A percentile compares a stretch with the other conserved stretches of the same genome.
Evolutionary conservation across 1,140 invertebrate species (phyloP).

Genomic region (Diachasma alloeum): DNA sequence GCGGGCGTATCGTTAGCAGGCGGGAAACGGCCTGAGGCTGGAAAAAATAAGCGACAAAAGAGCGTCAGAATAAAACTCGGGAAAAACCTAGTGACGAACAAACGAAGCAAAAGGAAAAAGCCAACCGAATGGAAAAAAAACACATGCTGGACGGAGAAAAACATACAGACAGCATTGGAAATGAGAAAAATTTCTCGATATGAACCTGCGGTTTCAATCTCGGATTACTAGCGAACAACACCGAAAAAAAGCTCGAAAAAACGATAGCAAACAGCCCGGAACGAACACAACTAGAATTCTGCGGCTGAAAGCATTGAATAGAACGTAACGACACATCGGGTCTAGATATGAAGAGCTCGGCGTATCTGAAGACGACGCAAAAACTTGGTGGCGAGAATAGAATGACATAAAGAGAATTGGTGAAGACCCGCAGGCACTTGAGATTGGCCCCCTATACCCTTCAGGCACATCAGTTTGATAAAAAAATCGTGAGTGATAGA

Average conservation of each 20-base stretch:
- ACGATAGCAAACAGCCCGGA: not conserved
- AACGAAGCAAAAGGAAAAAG: not conserved
- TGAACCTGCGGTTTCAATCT: not conserved
- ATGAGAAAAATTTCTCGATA: slow-evolving; percentile 1
- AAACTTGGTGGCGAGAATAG: not conserved
- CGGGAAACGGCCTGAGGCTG: not conserved
- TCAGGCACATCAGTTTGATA: not conserved
- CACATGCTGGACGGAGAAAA: not conserved
- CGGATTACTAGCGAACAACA: not conserved
- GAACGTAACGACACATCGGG: not conserved
- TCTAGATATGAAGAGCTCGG: not conserved
- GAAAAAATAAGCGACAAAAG: not conserved
- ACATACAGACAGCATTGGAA: not conserved
- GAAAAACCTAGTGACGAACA: not conserved
- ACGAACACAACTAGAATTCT: not conserved
- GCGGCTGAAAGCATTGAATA: not conserved
- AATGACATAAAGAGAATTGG: not conserved
- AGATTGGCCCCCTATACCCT: not conserved
- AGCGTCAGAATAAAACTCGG: not conserved
- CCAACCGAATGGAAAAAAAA: not conserved
- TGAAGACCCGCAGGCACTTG: not conserved
- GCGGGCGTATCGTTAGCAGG: not conserved
- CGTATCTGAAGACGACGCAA: not conserved
- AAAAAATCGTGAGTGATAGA: not conserved
- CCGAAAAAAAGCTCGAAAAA: not conserved